Conservation (phyloP, 2,797 vertebrate genomes). For the Onychomys torridus region DNA sequence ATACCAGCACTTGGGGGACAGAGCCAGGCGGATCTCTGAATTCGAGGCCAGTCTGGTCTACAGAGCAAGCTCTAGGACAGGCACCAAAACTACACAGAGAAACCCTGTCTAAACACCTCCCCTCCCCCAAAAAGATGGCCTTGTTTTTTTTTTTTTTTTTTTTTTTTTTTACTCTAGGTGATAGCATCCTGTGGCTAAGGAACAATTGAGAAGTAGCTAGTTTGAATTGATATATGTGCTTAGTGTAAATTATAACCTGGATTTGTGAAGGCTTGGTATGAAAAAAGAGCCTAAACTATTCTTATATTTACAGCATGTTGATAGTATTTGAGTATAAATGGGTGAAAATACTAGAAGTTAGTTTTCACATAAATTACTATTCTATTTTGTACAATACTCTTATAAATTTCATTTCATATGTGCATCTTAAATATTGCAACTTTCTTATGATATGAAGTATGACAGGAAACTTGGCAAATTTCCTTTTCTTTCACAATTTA, state of each 20-base stretch:
- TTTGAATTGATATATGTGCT: not conserved
- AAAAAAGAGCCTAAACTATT: not conserved
- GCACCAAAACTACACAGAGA: too few species aligned
- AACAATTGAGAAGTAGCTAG: slow-evolving; percentile 12
- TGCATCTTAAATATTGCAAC: not conserved
- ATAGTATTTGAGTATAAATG: not conserved
- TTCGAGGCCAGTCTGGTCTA: too few species aligned
- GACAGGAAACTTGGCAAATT: not conserved
- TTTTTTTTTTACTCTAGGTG: not conserved
- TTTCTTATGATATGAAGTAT: not conserved
- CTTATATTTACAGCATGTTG: slow-evolving; percentile 27
- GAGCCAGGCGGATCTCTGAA: too few species aligned
- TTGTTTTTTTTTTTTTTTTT: too few species aligned
- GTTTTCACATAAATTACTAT: not conserved
- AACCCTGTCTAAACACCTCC: too few species aligned
- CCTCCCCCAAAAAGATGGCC: too few species aligned
- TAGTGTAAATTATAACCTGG: not conserved
- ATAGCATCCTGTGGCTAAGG: not conserved
- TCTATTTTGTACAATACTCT: not conserved
- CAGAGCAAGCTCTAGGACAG: too few species aligned
- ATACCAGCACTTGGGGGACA: too few species aligned
- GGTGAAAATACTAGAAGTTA: not conserved
- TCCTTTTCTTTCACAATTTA: not conserved
- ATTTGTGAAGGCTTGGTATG: slow-evolving; percentile 15
- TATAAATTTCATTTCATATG: not conserved